These are phyloP conservation scores for Ptychochromis oligacanthus DNA, from an alignment of 2,113 vertebrate genomes.

Conservation along the genomic window DNA sequence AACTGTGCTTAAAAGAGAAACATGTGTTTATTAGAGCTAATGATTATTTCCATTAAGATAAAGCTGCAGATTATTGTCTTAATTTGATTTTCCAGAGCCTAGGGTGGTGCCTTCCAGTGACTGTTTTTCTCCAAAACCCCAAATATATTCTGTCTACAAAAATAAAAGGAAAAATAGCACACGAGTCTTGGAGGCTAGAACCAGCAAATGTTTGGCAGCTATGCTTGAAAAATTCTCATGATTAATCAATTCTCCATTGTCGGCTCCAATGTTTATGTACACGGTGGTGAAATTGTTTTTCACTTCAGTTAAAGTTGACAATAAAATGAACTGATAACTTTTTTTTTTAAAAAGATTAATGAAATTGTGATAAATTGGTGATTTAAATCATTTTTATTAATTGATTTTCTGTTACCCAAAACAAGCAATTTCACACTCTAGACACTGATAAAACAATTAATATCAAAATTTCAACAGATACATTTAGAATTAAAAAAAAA, in stretches of 20 bases:
- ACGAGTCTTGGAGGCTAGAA: background rate
- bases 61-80: slow-evolving; percentile 30
- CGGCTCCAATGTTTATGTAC: background rate
- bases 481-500: background rate
- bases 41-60: slow-evolving; percentile 36
- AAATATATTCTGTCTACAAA: background rate
- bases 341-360: background rate
- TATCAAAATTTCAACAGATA: background rate
- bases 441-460: background rate
- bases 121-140: background rate
- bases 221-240: background rate
- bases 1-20: background rate
- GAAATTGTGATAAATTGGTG: background rate
- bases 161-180: background rate
- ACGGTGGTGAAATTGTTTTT: background rate
- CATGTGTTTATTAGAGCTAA: slow-evolving; percentile 18
- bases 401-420: background rate
- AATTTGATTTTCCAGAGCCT: slow-evolving; percentile 27
- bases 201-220: background rate
- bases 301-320: slow-evolving; percentile 1
- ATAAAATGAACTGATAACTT: background rate
- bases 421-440: background rate
- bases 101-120: slow-evolving; percentile 9
- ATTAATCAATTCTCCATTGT: background rate
- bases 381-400: background rate